Base-by-base conservation (phyloP, 2,797 vertebrate species). In the Sebastes alutus region DNA sequence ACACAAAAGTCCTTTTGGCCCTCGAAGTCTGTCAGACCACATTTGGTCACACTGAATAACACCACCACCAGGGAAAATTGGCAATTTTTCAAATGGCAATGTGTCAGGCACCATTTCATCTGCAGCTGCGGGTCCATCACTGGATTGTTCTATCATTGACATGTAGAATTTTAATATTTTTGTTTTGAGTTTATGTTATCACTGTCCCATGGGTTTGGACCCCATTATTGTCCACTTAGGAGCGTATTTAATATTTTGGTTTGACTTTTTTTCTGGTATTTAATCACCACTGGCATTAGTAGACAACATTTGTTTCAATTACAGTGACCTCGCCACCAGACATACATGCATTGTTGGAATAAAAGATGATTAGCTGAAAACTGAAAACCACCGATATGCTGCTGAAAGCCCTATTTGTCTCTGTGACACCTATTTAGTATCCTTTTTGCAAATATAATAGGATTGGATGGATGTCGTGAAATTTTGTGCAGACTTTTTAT, bases 1-100 rank as follows among this genome's bases (percentile, higher is more conserved):
- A 65, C 79, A 75, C 72, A 58, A 23, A 80, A 86, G 46, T 71
- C 75, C 33, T 67, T 71, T 58, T 42, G 46, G 81, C 18, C 30
- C 25, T 74, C 29, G 2, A 74, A 72, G 55, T 68, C 79, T 85
- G 81, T 83, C 88, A 83, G 68, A 77, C 60, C 32, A 73, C 60
- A 82, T 86, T 87, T 85, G 79, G 60, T 83, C 81, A 62, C 23
- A 58, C 58, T 82, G 82, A 84, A 65, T 82, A 80, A 86, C 63
- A 83, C 22, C 20, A 82, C 35, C 52, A 75, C 73, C 32, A 65
- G 62, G 35, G 72, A 78, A 83, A 66, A 76, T 20, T 69, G 72
- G 42, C 63, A 56, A 42, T 74, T 85, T 76, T 85, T 79, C 32
- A 82, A 88, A 82, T 82, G 77, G 27, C 65, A 81, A 68, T 38